Evolutionary conservation across 2,888 invertebrate genomes (phyloP).

Genomic region (Zygothrica quintamaculata): DNA sequence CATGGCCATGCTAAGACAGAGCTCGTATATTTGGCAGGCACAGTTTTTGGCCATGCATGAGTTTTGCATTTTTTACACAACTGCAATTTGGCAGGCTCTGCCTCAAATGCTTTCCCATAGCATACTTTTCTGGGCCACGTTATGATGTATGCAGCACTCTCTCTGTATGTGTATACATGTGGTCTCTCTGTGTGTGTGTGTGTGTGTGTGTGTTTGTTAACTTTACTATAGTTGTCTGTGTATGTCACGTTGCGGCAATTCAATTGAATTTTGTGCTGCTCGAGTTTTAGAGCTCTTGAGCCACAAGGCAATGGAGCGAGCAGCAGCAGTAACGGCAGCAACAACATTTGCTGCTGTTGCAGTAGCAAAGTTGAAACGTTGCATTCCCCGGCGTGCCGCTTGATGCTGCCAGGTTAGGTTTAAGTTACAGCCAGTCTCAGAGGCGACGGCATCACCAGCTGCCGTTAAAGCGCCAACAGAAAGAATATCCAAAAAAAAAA

Average conservation of each 20-base stretch:
- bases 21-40: conserved; percentile 63
- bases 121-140: conserved; percentile 74
- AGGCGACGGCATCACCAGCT: conserved; percentile 35
- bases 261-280: conserved; percentile 70
- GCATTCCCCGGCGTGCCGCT: conserved; percentile 22
- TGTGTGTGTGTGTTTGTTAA: conserved; percentile 24
- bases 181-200: conserved; percentile 14
- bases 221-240: background rate
- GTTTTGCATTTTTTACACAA: conserved; percentile 72
- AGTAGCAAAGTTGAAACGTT: conserved; percentile 16
- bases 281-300: conserved; percentile 55
- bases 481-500: background rate
- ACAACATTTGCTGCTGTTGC: too few species aligned
- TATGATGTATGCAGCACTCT: conserved; percentile 22
- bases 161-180: too few species aligned
- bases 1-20: conserved; percentile 62
- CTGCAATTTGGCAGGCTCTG: conserved; percentile 64
- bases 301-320: conserved; percentile 41
- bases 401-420: conserved; percentile 37
- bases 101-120: conserved; percentile 56
- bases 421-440: conserved; percentile 42
- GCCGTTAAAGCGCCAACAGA: conserved; percentile 16
- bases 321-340: too few species aligned
- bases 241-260: conserved; percentile 65
- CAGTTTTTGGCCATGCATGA: conserved; percentile 70